Conservation (phyloP, 64 coral and sea anemone species). For the Dendrophyllia cribrosa region DNA sequence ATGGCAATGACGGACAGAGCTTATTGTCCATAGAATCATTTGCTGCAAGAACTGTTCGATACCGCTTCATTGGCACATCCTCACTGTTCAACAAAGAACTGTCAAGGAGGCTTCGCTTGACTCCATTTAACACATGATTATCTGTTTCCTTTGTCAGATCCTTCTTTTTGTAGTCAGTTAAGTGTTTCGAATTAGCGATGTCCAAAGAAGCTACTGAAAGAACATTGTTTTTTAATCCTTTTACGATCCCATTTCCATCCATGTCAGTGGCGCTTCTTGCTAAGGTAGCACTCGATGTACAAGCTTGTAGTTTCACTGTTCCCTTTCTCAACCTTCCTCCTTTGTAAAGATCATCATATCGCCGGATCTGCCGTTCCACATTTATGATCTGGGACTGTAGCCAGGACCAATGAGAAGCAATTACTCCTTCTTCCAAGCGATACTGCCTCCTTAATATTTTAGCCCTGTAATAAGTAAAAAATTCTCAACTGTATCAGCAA, state of each 20-base stretch:
- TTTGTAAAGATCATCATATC: slow-evolving; percentile 96
- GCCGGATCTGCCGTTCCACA: slow-evolving; percentile 90
- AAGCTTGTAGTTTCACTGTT: slow-evolving; percentile 76
- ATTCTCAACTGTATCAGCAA: neutral
- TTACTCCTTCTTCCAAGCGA: slow-evolving; percentile 80
- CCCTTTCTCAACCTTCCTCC: slow-evolving; percentile 69
- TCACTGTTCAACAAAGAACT: slow-evolving; percentile 71
- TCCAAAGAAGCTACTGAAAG: slow-evolving; percentile 11
- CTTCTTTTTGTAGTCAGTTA: slow-evolving; percentile 1
- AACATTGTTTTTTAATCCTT: slow-evolving; percentile 10
- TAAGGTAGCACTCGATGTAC: slow-evolving; percentile 16
- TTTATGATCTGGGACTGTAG: slow-evolving; percentile 95
- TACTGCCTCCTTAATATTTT: slow-evolving; percentile 70
- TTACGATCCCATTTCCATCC: slow-evolving; percentile 44
- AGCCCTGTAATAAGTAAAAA: slow-evolving; percentile 26
- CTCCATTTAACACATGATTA: slow-evolving; percentile 83
- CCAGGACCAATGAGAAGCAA: slow-evolving; percentile 97
- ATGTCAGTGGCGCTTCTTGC: slow-evolving; percentile 27
- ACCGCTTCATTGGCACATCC: slow-evolving; percentile 81
- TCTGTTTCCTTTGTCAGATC: slow-evolving; percentile 71
- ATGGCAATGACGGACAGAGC: slow-evolving; percentile 40
- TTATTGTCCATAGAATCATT: slow-evolving; percentile 72
- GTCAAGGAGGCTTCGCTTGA: slow-evolving; percentile 77
- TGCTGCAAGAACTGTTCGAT: slow-evolving; percentile 54
- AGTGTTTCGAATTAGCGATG: neutral